Base-by-base conservation (phyloP, 2,888 invertebrate species). In the Nomada lathburiana region DNA sequence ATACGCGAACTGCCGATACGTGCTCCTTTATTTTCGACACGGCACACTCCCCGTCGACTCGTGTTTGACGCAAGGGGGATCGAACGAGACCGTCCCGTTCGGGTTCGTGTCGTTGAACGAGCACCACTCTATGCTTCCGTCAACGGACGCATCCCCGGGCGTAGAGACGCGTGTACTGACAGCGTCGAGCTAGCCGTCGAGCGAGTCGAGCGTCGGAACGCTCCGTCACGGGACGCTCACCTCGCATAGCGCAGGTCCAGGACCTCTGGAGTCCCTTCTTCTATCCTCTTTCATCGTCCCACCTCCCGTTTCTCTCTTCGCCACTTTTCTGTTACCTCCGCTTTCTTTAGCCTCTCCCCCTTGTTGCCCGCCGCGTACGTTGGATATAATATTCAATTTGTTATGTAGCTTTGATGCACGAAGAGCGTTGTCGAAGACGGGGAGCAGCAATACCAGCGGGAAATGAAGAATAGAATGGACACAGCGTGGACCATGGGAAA, bases 111-210 rank as follows among this genome's bases (percentile, higher is more conserved):
- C 47, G 13, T 26, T 11, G 47, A 50, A 75, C 83, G 75, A 71
- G 53, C 62, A 47, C 23, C 79, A 67, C 67, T 82, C 62, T 77
- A 77, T 26, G 72, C 36, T 64, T 71, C 71, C 79, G 76, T 36
- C 63, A 64, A 53, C 78, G 77, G 92, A 91, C 91, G 91, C 92
- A 91, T 92, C 90, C 92, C 92, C 92, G 92, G 92, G 91, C 93
- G 92, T 90, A 90, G 92, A 90, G 90, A 89, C 92, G 92, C 92
- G 92, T 91, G 92, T 92, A 92, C 92, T 92, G 91, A 91, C 87
- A 89, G 89, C 82, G 89, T 87, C 89, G 89, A 89, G 89, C 89
- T 89, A 65, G 57, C 82, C 89, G 89, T 86, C 85, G 86, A 86
- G 84, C 85, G 85, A 86, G 77, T 80, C 86, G 87, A 86, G 90